Evolutionary conservation across 2,113 vertebrate species (phyloP).

Genomic region (Nasalis larvatus): DNA sequence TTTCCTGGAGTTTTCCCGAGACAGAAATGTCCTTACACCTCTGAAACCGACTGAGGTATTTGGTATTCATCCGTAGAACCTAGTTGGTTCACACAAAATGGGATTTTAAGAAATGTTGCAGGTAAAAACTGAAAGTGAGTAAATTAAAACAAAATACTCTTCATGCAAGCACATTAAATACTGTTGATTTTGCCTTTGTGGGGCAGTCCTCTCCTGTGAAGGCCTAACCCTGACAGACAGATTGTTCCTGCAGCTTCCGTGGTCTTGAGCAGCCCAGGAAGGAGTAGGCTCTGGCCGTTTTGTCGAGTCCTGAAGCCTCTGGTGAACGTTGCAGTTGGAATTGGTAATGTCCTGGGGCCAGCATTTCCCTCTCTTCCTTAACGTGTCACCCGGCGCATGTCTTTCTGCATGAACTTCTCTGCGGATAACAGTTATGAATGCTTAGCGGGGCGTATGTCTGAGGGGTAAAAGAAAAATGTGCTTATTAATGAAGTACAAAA

Average conservation of each 20-base stretch:
- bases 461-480: not conserved
- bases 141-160: not conserved
- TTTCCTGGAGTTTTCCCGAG: not conserved
- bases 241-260: not conserved
- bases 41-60: not conserved
- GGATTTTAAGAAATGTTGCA: not conserved
- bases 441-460: not conserved
- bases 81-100: too few species aligned
- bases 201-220: not conserved
- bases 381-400: not conserved
- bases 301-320: not conserved
- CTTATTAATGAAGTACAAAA: not conserved
- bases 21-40: not conserved
- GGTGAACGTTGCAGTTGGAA: not conserved
- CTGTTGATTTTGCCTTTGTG: not conserved
- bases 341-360: constrained; percentile 4
- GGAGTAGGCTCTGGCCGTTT: rapidly evolving
- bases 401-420: constrained; percentile 22
- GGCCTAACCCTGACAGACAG: not conserved
- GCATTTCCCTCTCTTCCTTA: constrained; percentile 9
- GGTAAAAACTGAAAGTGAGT: not conserved
- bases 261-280: not conserved
- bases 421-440: constrained; percentile 15
- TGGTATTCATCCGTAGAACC: not conserved
- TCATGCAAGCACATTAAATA: not conserved